Evolutionary conservation across 2,113 vertebrate species (phyloP), one percentile per base, ranked within the genome.

Genomic region (Camelus dromedarius): DNA sequence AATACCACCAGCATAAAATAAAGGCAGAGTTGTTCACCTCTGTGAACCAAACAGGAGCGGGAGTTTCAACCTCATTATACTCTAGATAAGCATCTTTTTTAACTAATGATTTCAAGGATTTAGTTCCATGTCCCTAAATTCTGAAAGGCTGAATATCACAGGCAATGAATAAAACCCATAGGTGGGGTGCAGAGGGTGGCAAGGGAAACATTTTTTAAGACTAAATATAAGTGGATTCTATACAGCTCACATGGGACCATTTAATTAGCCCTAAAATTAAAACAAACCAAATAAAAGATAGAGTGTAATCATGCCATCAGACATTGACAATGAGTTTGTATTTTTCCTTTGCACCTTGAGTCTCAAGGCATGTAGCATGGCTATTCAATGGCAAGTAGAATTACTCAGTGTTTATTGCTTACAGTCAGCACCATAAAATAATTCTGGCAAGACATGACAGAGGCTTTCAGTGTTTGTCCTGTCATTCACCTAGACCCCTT

Each of bases 231-330:
- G n/a, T 73, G 30, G 48, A 90, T 83, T 87, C 38, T 52, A 42
- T 20, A 46, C 24, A 73, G 16, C 46, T 87, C 56, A 52, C 87
- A 83, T 32, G 54, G 50, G 30, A 46, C 10, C 8, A 28, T 66
- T 86, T 93, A 89, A 42, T 91, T 76, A 69, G 56, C 4, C 10
- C 14, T 92, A 28, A 85, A 96, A 93, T 67, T n/a, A 86, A 80
- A 93, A 54, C 56, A 95, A 75, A 90, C 12, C 69, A 86, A 92
- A 93, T 38, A 14, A 82, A 69, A 83, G 56, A 76, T 60, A 83
- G 64, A 79, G 15, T 80, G 2, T 62, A 64, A 84, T 92, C 48
- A 64, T 20, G 13, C 28, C 12, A n/a, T 15, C 32, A 66, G 79
- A 93, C 22, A 69, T 24, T 84, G 6, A 81, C 30, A 69, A 46